Percentiles rank a stretch among this genome's conserved stretches.
Conservation (phyloP, 2,888 invertebrate species). For the Embidobia sp. region DNA sequence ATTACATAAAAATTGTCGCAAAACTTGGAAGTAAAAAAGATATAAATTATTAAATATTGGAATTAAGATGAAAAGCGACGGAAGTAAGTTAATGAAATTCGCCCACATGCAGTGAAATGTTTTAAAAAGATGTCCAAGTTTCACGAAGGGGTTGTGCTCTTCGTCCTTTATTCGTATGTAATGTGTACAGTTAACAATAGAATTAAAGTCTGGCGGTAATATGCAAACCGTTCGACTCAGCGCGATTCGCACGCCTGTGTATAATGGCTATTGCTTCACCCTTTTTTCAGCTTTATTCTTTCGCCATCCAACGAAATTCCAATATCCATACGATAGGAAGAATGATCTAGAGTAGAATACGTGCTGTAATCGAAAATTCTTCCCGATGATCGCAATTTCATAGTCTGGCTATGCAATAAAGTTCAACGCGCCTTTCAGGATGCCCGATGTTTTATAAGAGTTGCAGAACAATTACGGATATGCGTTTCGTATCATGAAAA, state of each 20-base stretch:
- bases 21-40: no score
- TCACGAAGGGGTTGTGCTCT: slow-evolving; percentile 7
- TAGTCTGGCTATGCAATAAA: slow-evolving; percentile 60
- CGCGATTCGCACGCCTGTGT: slow-evolving; percentile 59
- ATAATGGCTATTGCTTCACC: slow-evolving; percentile 61
- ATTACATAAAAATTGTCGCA: no score
- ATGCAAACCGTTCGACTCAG: slow-evolving; percentile 63
- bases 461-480: slow-evolving; percentile 53
- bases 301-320: slow-evolving; percentile 63
- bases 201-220: slow-evolving; percentile 58
- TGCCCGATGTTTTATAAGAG: slow-evolving; percentile 50
- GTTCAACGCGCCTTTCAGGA: slow-evolving; percentile 42
- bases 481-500: slow-evolving; percentile 37
- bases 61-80: slow-evolving; percentile 2
- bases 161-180: slow-evolving; percentile 37
- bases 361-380: slow-evolving; percentile 65
- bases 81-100: slow-evolving; percentile 23
- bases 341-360: slow-evolving; percentile 62
- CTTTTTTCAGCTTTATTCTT: slow-evolving; percentile 61
- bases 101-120: slow-evolving; percentile 1
- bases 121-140: slow-evolving; percentile 23
- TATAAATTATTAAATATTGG: slow-evolving; percentile 10
- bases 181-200: slow-evolving; percentile 54
- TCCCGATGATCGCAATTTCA: slow-evolving; percentile 63
- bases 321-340: slow-evolving; percentile 62